A percentile compares a stretch with the other conserved stretches of the same genome.
phyloP scores from a whole-genome alignment of 2,113 vertebrate genomes.

The Tupaia tana region DNA sequence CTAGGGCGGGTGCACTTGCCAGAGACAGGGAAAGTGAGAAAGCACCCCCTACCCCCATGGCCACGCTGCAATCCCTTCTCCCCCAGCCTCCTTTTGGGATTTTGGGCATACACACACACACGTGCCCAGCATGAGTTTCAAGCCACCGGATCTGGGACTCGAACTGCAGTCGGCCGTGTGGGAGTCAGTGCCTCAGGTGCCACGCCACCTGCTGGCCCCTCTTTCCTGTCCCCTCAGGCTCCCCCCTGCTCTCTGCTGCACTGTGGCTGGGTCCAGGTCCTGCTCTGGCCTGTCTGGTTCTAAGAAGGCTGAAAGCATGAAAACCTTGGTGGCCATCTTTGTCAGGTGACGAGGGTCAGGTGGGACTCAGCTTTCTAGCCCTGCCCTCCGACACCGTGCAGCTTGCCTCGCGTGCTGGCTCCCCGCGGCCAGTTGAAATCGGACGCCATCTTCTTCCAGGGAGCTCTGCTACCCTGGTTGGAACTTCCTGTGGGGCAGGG shows the following conservation, averaged over 20 bases:
- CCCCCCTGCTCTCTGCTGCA: not conserved
- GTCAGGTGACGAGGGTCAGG: not conserved
- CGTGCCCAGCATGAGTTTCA: too few relatives aligned
- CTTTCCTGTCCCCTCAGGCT: not conserved
- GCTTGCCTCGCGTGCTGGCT: not conserved
- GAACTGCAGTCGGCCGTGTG: too few relatives aligned
- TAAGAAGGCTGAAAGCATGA: not conserved
- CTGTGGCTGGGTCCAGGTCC: not conserved
- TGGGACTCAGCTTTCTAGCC: not conserved
- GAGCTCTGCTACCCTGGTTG: not conserved
- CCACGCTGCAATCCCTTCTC: too few relatives aligned
- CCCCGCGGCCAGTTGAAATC: not conserved
- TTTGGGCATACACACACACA: too few relatives aligned
- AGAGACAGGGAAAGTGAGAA: too few relatives aligned
- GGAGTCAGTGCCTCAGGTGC: too few relatives aligned
- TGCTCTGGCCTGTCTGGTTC: not conserved
- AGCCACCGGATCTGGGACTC: too few relatives aligned
- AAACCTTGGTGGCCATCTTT: not conserved
- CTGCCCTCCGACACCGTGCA: not conserved
- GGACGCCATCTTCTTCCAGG: constrained; percentile 6
- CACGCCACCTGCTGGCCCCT: too few relatives aligned
- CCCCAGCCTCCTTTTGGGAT: too few relatives aligned
- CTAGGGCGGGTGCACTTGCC: too few relatives aligned
- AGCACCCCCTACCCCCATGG: too few relatives aligned
- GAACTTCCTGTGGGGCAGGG: constrained; percentile 14